Evolutionary conservation across 2,797 vertebrate species (phyloP).

Genomic region (Cheirogaleus major): DNA sequence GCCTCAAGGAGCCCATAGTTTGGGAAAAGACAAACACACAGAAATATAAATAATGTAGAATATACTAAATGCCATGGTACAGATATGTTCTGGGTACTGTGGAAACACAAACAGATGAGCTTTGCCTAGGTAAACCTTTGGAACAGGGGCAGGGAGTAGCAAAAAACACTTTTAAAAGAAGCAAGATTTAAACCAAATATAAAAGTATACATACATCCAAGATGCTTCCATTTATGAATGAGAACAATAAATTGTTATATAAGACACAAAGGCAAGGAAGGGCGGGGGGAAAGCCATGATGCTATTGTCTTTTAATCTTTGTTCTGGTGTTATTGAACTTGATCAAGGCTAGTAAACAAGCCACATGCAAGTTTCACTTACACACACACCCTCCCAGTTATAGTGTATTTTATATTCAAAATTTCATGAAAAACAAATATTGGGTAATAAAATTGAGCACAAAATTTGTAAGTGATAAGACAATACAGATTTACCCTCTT

Average conservation of each 20-base stretch:
- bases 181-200: neutral
- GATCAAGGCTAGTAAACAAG: neutral
- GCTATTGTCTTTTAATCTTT: neutral
- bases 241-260: neutral
- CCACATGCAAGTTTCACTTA: neutral
- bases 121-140: neutral
- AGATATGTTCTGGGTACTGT: neutral
- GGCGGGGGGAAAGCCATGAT: neutral
- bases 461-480: slow-evolving; percentile 24
- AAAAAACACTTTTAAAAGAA: neutral
- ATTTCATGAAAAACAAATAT: neutral
- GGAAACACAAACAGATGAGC: neutral
- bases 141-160: neutral
- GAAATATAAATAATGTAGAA: neutral
- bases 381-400: neutral
- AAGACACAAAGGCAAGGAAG: neutral
- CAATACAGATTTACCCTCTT: neutral
- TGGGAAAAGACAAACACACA: neutral
- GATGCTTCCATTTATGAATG: neutral
- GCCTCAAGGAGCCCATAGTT: neutral
- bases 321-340: neutral
- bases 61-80: neutral
- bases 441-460: neutral
- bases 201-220: neutral
- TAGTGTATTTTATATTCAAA: neutral